Conservation (phyloP, 2,113 vertebrate genomes). For the Mesitornis unicolor region DNA sequence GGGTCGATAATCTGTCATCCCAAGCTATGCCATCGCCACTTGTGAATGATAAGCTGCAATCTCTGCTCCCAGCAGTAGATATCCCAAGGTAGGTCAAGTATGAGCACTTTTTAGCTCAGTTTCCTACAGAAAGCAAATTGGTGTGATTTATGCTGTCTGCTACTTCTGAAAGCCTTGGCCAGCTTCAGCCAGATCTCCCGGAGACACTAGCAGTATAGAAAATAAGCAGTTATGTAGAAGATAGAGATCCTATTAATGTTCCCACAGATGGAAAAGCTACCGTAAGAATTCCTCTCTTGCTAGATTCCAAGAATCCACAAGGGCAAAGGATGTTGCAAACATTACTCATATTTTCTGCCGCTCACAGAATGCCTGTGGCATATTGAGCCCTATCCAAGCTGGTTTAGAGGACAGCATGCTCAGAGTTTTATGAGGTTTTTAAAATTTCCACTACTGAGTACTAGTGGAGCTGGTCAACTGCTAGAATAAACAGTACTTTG, state of each 20-base stretch:
- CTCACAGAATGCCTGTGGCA: constrained; percentile 5
- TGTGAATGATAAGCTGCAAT: constrained; percentile 14
- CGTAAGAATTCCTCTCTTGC: neutral
- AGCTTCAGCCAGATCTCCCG: neutral
- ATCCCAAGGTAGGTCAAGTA: neutral
- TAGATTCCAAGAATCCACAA: neutral
- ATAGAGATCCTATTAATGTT: neutral
- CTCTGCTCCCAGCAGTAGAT: neutral
- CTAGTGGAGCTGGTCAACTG: neutral
- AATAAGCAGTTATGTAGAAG: neutral
- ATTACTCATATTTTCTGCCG: constrained; percentile 52
- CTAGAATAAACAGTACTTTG: neutral
- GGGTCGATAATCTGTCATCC: constrained; percentile 4
- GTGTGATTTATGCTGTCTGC: neutral
- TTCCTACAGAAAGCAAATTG: neutral
- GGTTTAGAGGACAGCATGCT: constrained; percentile 1
- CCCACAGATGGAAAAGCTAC: neutral
- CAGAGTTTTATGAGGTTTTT: neutral
- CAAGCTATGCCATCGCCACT: constrained; percentile 36
- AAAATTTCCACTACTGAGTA: neutral
- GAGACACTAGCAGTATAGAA: neutral
- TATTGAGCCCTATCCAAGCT: neutral
- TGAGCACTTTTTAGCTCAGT: neutral
- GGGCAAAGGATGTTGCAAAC: constrained; percentile 24
- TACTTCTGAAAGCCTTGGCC: neutral